phyloP scores from a whole-genome alignment of 2,888 invertebrate genomes.

The Perizoma flavofasciatum region DNA sequence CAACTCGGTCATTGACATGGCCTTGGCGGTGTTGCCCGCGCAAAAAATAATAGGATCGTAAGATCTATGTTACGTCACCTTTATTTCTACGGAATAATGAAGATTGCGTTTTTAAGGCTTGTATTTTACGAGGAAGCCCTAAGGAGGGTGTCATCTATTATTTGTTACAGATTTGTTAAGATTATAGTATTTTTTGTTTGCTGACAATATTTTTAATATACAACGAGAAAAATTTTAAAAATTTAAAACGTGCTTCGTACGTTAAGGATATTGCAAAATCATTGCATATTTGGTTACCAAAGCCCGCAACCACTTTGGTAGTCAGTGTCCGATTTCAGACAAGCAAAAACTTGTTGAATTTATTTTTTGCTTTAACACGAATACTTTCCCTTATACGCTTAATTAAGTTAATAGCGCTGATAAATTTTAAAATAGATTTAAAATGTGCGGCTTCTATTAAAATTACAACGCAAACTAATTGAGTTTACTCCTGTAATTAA shows the following conservation, averaged over 20 bases:
- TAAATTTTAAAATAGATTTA: not conserved
- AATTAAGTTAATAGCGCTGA: not conserved
- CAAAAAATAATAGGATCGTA: conserved; percentile 62
- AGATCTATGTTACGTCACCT: conserved; percentile 37
- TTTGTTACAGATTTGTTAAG: conserved; percentile 7
- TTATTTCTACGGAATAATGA: conserved; percentile 16
- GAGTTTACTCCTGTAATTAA: too few relatives aligned
- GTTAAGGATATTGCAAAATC: conserved; percentile 37
- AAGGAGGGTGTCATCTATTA: not conserved
- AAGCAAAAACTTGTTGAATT: conserved; percentile 39
- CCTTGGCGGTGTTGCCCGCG: conserved; percentile 59
- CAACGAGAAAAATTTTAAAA: too few relatives aligned
- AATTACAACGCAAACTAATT: too few relatives aligned
- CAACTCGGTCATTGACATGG: conserved; percentile 65
- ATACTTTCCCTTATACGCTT: conserved; percentile 15
- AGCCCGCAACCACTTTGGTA: conserved; percentile 45
- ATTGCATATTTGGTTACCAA: conserved; percentile 49
- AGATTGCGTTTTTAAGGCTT: conserved; percentile 14
- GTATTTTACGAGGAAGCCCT: conserved; percentile 1
- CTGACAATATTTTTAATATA: not conserved
- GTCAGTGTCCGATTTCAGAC: conserved; percentile 49
- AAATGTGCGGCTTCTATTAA: too few relatives aligned
- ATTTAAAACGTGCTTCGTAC: too few relatives aligned
- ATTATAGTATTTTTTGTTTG: not conserved
- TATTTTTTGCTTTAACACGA: conserved; percentile 6